These are phyloP conservation scores for Schlechtendalia chinensis DNA, from an alignment of 1,140 invertebrate species.

Conservation along the genomic window DNA sequence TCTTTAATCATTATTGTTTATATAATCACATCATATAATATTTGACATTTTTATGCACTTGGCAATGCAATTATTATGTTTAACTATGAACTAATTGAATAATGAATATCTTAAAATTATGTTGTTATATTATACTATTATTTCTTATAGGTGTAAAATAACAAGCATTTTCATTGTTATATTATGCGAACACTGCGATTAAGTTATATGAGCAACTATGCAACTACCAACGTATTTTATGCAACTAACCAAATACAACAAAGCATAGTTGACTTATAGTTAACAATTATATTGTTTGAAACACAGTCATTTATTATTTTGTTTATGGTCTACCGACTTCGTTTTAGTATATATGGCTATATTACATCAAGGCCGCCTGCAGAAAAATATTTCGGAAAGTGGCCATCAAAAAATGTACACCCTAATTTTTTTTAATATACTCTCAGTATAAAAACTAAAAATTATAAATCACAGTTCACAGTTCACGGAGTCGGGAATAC, in stretches of 20 bases:
- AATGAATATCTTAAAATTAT: not conserved
- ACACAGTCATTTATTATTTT: conserved; percentile 20
- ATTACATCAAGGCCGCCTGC: no score
- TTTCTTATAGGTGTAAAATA: not conserved
- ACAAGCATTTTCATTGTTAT: not conserved
- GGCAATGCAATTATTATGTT: not conserved
- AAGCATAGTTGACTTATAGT: not conserved
- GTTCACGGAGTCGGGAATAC: no score
- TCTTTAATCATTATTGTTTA: not conserved
- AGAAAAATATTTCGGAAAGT: no score
- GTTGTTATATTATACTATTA: not conserved
- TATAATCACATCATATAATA: no score
- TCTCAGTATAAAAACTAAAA: no score
- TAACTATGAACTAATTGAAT: not conserved
- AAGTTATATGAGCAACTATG: not conserved
- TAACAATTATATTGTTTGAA: conserved; percentile 6
- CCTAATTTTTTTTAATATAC: no score
- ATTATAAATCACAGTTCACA: no score
- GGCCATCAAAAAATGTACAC: no score
- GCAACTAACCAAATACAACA: conserved; percentile 1
- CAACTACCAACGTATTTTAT: not conserved
- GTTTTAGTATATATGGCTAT: conserved; percentile 14
- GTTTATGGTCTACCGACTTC: conserved; percentile 24
- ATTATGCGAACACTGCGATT: not conserved
- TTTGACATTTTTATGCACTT: no score